Evolutionary conservation across 2,797 vertebrate species (phyloP).

Genomic region (Orientallactaga sibirica): DNA sequence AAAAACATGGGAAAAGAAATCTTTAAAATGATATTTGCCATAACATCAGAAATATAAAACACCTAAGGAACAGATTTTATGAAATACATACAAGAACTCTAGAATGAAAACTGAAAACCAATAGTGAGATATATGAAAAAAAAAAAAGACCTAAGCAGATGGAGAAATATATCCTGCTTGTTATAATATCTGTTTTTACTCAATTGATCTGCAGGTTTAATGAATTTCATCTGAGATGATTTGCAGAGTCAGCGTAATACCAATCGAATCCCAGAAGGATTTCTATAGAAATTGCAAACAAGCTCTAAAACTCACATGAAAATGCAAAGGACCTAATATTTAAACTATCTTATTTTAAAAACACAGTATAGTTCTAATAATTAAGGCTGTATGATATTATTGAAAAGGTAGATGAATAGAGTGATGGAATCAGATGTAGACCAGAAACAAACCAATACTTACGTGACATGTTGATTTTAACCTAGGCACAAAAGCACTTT

Average conservation of each 20-base stretch:
- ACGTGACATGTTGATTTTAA: conserved; percentile 8
- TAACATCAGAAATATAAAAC: conserved; percentile 25
- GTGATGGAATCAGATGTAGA: background rate
- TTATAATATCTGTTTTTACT: background rate
- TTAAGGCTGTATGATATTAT: background rate
- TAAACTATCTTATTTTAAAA: conserved; percentile 14
- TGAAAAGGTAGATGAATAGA: background rate
- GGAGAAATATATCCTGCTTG: background rate
- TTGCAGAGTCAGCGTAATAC: background rate
- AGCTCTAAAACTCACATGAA: background rate
- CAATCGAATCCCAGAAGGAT: conserved; percentile 28
- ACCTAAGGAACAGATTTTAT: background rate
- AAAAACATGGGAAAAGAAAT: background rate
- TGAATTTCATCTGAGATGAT: conserved; percentile 3
- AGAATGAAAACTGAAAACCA: conserved; percentile 17
- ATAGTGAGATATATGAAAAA: background rate
- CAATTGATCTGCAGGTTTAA: background rate
- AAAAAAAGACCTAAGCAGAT: background rate
- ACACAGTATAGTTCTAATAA: background rate
- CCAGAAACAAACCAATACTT: background rate
- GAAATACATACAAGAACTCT: background rate
- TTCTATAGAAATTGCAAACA: conserved; percentile 8
- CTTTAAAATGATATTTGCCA: background rate
- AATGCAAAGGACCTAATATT: background rate
- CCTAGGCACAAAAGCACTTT: background rate